Evolutionary conservation across 1,140 invertebrate genomes (phyloP), one percentile per base, ranked within the genome.

Genomic region (Stenopsyche tienmushanensis): DNA sequence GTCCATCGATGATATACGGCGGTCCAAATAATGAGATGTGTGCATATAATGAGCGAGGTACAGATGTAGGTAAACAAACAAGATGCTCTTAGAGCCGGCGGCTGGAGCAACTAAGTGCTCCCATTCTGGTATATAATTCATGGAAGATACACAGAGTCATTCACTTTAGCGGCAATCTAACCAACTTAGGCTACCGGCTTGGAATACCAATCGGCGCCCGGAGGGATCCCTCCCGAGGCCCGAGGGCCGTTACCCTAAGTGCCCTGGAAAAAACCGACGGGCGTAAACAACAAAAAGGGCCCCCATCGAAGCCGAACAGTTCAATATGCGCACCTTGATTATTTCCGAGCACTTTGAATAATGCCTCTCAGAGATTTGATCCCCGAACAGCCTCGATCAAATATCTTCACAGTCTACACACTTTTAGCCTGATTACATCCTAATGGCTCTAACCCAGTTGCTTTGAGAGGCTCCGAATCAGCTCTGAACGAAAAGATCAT

Each of bases 141-240:
- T 26, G 59, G 26, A n/a, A 44, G 59, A 47, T 52, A 54, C 60
- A 10, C 25, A 29, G 45, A 39, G 44, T 62, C 34, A 66, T 66
- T 66, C 65, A 66, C 59, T 66, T 66, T 66, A 42, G 24, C 24
- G 39, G 65, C 39, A 62, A 66, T 62, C 34, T 57, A 26, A 39
- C 58, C 58, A 53, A 60, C 64, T 66, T 60, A 52, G 15, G 24
- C 49, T 25, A 60, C 52, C 52, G 25, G 23, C 23, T 20, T 20
- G 50, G 65, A 66, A 66, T 66, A 66, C 58, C 41, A 66, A 66
- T 62, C 34, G 45, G 21, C 7, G 53, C 3, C 29, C 8, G 29
- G 13, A n/a, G n/a, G n/a, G n/a, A n/a, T n/a, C n/a, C n/a, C n/a
- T n/a, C n/a, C n/a, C n/a, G n/a, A n/a, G 25, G 53, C 45, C 45